A percentile compares a stretch with the other conserved stretches of the same genome.
Evolutionary conservation across 2,797 vertebrate species (phyloP).

Genomic region (Gymnothorax reevesii): DNA sequence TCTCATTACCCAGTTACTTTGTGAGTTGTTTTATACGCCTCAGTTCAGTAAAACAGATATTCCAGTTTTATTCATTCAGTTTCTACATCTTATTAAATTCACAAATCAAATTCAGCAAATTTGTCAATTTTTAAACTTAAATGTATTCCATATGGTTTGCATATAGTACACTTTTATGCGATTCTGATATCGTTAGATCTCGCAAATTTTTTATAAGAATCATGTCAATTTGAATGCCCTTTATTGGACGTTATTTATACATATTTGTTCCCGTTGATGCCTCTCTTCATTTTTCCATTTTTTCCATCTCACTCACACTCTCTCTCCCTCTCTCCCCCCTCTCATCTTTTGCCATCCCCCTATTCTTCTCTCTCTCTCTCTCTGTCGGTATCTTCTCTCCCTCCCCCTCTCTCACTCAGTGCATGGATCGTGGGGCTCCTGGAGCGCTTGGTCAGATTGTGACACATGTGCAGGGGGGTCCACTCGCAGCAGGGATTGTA

Average conservation of each 20-base stretch:
- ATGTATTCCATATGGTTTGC: neutral
- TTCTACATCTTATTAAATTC: neutral
- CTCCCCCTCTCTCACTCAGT: slow-evolving; percentile 60
- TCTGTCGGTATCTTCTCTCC: neutral
- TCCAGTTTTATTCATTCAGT: too few relatives aligned
- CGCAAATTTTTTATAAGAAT: neutral
- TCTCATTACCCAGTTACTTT: too few relatives aligned
- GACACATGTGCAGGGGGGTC: slow-evolving; percentile 71
- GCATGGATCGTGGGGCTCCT: slow-evolving; percentile 78
- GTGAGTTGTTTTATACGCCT: too few relatives aligned
- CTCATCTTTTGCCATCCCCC: neutral
- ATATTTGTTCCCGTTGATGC: neutral
- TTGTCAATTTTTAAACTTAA: neutral
- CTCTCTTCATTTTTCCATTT: neutral
- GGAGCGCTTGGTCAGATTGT: slow-evolving; percentile 81
- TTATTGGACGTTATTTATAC: neutral
- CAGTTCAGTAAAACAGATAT: too few relatives aligned
- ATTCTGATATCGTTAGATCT: too few relatives aligned
- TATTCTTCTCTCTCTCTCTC: neutral
- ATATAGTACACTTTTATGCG: neutral
- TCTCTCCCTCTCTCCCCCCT: neutral
- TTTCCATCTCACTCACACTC: neutral
- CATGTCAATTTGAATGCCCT: neutral
- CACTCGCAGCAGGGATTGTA: slow-evolving; percentile 70
- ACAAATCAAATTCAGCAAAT: neutral